Percentiles rank a stretch among this genome's conserved stretches.
phyloP scores from a whole-genome alignment of 2,888 invertebrate species.

The Macaria liturata region DNA sequence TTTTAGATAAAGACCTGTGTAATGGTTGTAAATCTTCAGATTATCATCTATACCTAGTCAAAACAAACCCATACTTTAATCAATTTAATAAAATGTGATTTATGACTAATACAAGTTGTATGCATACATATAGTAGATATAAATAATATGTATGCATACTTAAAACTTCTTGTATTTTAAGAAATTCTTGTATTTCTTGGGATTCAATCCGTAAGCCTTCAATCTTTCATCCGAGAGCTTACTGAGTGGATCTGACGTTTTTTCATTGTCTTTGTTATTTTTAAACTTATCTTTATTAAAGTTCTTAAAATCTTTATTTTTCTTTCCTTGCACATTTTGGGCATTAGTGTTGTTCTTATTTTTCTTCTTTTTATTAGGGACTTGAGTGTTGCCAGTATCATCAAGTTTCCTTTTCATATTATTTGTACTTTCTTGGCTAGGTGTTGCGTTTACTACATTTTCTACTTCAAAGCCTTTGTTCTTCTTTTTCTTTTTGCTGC shows the following conservation, averaged over 20 bases:
- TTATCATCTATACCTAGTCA: too few relatives aligned
- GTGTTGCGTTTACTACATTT: constrained; percentile 41
- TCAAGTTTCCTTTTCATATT: constrained; percentile 37
- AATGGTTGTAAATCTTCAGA: too few relatives aligned
- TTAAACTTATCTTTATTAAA: constrained; percentile 42
- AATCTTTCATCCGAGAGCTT: constrained; percentile 90
- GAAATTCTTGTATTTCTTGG: constrained; percentile 92
- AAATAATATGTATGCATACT: background rate
- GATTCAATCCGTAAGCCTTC: constrained; percentile 95
- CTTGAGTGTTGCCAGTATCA: constrained; percentile 30
- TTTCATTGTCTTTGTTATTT: constrained; percentile 42
- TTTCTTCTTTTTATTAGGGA: constrained; percentile 44
- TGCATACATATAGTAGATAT: too few relatives aligned
- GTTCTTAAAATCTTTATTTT: constrained; percentile 36
- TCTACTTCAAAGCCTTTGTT: constrained; percentile 51
- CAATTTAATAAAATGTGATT: too few relatives aligned
- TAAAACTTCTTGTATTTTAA: constrained; percentile 86
- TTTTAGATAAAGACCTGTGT: too few relatives aligned
- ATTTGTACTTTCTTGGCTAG: constrained; percentile 43
- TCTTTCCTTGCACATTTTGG: constrained; percentile 32
- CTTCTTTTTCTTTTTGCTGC: constrained; percentile 48
- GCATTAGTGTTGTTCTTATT: constrained; percentile 29
- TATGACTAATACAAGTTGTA: too few relatives aligned
- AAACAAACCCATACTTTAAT: too few relatives aligned
- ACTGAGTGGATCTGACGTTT: constrained; percentile 53